Conservation (phyloP, 2,113 vertebrate species). For the Prionailurus viverrinus region DNA sequence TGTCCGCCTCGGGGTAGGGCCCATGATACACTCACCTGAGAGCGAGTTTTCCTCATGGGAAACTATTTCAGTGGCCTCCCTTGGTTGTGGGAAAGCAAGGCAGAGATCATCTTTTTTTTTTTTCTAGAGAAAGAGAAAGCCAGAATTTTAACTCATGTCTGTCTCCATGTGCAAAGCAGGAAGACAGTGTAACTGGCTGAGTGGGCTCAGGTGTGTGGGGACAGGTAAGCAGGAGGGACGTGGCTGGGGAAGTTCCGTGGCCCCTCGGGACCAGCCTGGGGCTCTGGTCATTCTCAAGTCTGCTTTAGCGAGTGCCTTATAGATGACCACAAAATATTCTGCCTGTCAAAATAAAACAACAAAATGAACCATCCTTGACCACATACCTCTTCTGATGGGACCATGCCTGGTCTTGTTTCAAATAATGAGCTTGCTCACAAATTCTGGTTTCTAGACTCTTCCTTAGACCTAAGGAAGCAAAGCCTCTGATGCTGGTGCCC, state of each 20-base stretch:
- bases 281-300: neutral
- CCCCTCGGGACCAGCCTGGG: fast-evolving
- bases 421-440: neutral
- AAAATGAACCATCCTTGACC: fast-evolving
- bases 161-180: neutral
- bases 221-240: too few species aligned
- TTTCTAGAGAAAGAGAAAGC: neutral
- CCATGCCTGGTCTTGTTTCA: fast-evolving
- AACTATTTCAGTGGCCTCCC: neutral
- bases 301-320: fast-evolving
- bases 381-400: too few species aligned
- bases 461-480: too few species aligned
- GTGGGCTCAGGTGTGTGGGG: fast-evolving
- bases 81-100: neutral
- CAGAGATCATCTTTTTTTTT: neutral
- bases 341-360: neutral
- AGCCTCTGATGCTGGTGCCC: too few species aligned
- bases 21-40: fast-evolving
- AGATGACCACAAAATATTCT: neutral
- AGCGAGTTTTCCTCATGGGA: fast-evolving
- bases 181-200: too few species aligned
- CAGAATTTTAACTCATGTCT: neutral
- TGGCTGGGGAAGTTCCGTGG: fast-evolving
- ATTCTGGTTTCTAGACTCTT: neutral
- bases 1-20: fast-evolving